phyloP scores from a whole-genome alignment of 1,140 invertebrate genomes.

The Drosophila orena region DNA sequence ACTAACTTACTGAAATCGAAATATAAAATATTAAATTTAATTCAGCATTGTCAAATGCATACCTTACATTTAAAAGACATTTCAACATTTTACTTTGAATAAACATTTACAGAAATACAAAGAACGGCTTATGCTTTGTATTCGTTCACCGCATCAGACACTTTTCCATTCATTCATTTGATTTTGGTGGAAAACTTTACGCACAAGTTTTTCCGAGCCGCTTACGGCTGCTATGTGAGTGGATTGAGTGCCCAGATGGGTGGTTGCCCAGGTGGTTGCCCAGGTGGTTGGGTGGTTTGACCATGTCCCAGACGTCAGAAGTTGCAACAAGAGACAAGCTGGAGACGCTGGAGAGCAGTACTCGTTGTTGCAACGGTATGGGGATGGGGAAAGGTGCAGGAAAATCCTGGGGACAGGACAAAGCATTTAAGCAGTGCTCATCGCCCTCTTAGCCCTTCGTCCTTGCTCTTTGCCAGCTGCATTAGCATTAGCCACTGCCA shows the following conservation, averaged over 20 bases:
- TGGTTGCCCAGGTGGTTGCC: not conserved
- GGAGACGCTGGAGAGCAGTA: conserved; percentile 18
- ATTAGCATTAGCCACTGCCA: conserved; percentile 47
- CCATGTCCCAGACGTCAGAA: conserved; percentile 33
- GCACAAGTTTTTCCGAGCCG: conserved; percentile 29
- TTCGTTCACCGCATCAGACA: not conserved
- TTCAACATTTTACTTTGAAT: not conserved
- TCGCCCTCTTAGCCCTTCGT: conserved; percentile 35
- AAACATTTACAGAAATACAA: not conserved
- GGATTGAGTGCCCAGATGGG: not conserved
- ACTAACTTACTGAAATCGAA: not conserved
- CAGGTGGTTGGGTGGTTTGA: not conserved
- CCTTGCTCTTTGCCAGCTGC: conserved; percentile 23
- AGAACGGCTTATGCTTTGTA: not conserved
- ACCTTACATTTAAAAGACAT: not conserved
- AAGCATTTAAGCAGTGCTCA: conserved; percentile 54
- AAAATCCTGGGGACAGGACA: conserved; percentile 13
- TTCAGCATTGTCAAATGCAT: too few species aligned
- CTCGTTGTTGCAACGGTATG: not conserved
- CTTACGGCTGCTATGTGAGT: conserved; percentile 1
- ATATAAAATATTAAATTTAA: not conserved
- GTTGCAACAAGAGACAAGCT: conserved; percentile 57
- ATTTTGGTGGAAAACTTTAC: conserved; percentile 20
- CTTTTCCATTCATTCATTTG: conserved; percentile 1
- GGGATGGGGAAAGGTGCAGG: conserved; percentile 4